Conservation (phyloP, 2,113 vertebrate genomes). For the Saccopteryx bilineata region DNA sequence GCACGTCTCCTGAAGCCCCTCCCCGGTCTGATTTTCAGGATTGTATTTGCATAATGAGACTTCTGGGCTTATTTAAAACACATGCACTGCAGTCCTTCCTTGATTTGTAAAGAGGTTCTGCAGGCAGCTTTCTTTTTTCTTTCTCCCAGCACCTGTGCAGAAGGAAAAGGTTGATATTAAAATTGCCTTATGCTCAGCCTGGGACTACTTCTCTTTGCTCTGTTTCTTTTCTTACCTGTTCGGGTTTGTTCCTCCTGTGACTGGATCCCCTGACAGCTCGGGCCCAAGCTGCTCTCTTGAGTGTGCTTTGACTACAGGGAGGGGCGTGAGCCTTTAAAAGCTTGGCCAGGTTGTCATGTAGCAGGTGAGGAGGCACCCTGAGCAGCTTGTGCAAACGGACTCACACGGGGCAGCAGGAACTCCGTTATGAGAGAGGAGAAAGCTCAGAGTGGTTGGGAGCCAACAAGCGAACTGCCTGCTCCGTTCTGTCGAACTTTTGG, state of each 20-base stretch:
- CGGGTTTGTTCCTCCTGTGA: background rate
- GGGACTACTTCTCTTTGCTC: background rate
- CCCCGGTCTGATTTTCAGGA: constrained; percentile 45
- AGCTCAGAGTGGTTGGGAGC: background rate
- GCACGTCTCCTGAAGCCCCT: background rate
- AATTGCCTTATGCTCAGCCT: constrained; percentile 22
- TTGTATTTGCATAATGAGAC: constrained; percentile 56
- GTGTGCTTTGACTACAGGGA: background rate
- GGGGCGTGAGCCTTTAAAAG: fast-evolving
- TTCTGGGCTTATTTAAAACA: constrained; percentile 70
- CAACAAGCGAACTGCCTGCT: background rate
- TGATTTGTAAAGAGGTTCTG: background rate
- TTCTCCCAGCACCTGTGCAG: constrained; percentile 50
- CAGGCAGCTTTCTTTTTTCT: constrained; percentile 48
- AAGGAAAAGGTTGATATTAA: background rate
- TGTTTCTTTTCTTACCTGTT: background rate
- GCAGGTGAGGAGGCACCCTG: background rate
- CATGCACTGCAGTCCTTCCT: background rate
- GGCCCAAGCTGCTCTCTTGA: background rate
- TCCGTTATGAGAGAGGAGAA: background rate
- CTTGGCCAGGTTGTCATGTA: background rate
- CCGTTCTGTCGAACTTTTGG: background rate
- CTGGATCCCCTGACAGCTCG: fast-evolving
- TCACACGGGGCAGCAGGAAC: background rate
- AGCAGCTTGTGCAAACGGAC: fast-evolving